Evolutionary conservation across 2,797 vertebrate species (phyloP), one percentile per base, ranked within the genome.

Genomic region (Corythornis leucogaster): DNA sequence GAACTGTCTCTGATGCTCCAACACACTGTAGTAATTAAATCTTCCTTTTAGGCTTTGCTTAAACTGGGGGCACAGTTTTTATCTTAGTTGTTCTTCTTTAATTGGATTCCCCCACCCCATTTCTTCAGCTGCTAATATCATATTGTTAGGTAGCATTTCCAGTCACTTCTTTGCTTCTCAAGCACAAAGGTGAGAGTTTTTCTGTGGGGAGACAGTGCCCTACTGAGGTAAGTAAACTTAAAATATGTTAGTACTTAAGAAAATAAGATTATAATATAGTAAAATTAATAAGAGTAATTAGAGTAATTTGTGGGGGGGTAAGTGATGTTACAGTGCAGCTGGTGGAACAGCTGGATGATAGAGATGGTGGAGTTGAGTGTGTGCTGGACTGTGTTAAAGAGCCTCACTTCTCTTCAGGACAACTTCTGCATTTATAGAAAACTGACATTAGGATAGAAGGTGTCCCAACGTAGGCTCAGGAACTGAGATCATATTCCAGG

Each of bases 1-100:
- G 31, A 92, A 57, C 69, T 58, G 46, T 66, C 69, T 80, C 69
- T 11, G 33, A 54, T 83, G 30, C 15, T 93, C 76, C 93, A 83
- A 26, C 17, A 51, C 12, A 30, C 35, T 67, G 40, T 31, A 63
- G 8, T 66, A 62, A 92, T 89, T 48, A 84, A n/a, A 64, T 12
- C 28, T 87, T 75, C n/a, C 45, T 73, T 92, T 90, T 51, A 63
- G 61, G 57, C 94, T 91, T 93, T 68, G 22, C 66, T 87, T 79
- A 54, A 84, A 24, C 6, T 62, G 62, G 21, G 26, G 18, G 28
- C 90, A 40, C 87, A 80, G 8, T 58, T 80, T 93, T 85, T 31
- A 15, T 71, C n/a, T 64, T 61, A 31, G 13, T 22, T 61, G 9
- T 48, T 82, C 22, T 78, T 20, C 40, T 88, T 63, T 67, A 58